Conservation (phyloP, 2,797 vertebrate species). For the Cyprinella venusta region DNA sequence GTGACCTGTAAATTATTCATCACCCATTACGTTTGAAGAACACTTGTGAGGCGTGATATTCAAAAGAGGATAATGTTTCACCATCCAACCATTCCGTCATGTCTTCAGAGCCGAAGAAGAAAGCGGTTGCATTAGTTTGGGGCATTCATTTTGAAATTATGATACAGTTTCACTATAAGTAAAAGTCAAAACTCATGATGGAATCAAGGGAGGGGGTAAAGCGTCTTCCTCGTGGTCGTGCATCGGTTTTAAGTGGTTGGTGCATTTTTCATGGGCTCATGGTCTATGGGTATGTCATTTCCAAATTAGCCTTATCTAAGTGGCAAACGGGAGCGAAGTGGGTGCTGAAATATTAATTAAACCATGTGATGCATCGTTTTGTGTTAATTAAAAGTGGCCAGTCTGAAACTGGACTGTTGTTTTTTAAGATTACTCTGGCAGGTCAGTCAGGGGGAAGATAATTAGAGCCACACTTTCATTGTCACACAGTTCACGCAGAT, state of each 20-base stretch:
- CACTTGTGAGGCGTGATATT: conserved; percentile 75
- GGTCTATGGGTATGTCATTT: conserved; percentile 76
- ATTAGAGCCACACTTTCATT: conserved; percentile 3
- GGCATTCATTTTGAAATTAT: conserved; percentile 66
- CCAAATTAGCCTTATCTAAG: conserved; percentile 77
- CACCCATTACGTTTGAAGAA: conserved; percentile 78
- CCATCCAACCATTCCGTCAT: conserved; percentile 76
- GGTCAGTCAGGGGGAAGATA: conserved; percentile 30
- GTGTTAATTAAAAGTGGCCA: conserved; percentile 78
- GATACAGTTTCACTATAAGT: conserved; percentile 68
- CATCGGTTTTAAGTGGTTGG: conserved; percentile 81
- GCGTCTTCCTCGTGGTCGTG: conserved; percentile 73
- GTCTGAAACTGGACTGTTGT: conserved; percentile 64
- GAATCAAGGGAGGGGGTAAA: conserved; percentile 49
- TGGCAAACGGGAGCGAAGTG: conserved; percentile 71
- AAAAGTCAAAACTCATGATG: conserved; percentile 71
- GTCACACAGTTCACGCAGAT: conserved; percentile 51
- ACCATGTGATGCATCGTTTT: conserved; percentile 71
- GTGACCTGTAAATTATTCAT: conserved; percentile 80
- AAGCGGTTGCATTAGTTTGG: conserved; percentile 69
- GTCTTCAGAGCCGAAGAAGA: conserved; percentile 69
- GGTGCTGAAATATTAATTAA: conserved; percentile 79
- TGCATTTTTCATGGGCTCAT: conserved; percentile 82
- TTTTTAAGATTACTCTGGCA: conserved; percentile 44
- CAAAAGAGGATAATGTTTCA: conserved; percentile 82